Conservation (phyloP, 2,888 invertebrate genomes). For the Melinopterus prodromus region DNA sequence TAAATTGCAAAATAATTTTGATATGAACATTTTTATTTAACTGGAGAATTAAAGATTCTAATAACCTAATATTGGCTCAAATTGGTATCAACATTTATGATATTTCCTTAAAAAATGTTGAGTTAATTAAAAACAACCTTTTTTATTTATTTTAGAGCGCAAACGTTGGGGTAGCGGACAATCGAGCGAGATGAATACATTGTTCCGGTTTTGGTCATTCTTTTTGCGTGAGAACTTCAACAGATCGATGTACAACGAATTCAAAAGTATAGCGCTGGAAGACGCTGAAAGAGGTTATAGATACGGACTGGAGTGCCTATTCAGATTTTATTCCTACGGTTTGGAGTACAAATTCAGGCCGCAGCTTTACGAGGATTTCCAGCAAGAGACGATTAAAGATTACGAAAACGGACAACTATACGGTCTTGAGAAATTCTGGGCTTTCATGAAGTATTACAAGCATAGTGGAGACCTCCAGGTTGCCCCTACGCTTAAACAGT, state of each 20-base stretch:
- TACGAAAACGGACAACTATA: conserved; percentile 94
- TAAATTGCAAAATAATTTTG: too few relatives aligned
- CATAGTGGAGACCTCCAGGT: conserved; percentile 79
- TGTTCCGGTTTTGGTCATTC: conserved; percentile 99
- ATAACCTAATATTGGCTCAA: too few relatives aligned
- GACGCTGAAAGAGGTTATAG: conserved; percentile 92
- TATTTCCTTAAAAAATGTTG: too few relatives aligned
- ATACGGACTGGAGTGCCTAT: conserved; percentile 85
- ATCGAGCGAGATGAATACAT: conserved; percentile 99
- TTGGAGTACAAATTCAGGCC: conserved; percentile 95
- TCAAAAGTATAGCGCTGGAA: conserved; percentile 89
- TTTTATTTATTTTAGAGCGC: conserved; percentile 70
- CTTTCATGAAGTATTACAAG: conserved; percentile 96
- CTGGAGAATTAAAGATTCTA: too few relatives aligned
- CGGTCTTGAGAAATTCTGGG: conserved; percentile 99
- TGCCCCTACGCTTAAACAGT: conserved; percentile 75
- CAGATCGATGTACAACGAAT: conserved; percentile 97
- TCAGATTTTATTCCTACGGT: conserved; percentile 98
- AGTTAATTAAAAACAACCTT: too few relatives aligned
- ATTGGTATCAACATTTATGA: too few relatives aligned
- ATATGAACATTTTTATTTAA: too few relatives aligned
- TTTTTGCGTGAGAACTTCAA: conserved; percentile 98
- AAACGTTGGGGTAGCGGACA: conserved; percentile 92
- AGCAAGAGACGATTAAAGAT: conserved; percentile 77
- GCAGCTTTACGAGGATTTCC: conserved; percentile 96